Base-by-base conservation (phyloP, 2,888 invertebrate genomes). In the Ormyrus pomaceus region DNA sequence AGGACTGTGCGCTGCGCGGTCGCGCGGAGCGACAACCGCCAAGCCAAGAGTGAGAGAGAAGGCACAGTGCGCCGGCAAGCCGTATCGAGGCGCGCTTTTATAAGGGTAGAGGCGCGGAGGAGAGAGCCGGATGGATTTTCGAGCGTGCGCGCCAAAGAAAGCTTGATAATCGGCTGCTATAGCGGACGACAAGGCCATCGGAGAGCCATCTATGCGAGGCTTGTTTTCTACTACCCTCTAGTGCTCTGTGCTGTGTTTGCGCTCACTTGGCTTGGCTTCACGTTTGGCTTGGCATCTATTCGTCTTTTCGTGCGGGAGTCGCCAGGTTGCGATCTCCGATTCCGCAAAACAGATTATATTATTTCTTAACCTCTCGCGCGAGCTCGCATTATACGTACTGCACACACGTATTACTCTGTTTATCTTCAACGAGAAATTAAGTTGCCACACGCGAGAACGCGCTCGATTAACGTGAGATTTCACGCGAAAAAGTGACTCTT, bases 101-200 rank as follows among this genome's bases (percentile, higher is more conserved):
- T 66, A 59, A 66, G 6, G 51, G 34, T 34, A 4, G 58, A 6
- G 70, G 50, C n/a, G 55, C 56, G 6, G 3, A 10, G 48, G 34
- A 34, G 10, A 8, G 10, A 8, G 13, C 48, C 66, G 66, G 70
- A 74, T 65, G 51, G 34, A 45, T 45, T 59, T 66, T 70, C 51
- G 71, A 78, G 64, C 59, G 72, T 78, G 72, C 77, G 71, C 71
- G 77, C 77, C 68, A 68, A 75, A 75, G 66, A 34, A 34, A 58
- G 51, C 45, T 75, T 68, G 50, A 70, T 77, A 77, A 70, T 77
- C 70, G 34, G 48, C 76, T 50, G 68, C 62, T 59, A 19, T 48
- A 48, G 66, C 6, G 8, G 59, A 13, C 55, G n/a, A 13, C 65
- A 72, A 78, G 66, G 77, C 59, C 72, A 78, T 72, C 59, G 59